A percentile compares a stretch with the other conserved stretches of the same genome.
These are phyloP conservation scores for Urophycis tenuis DNA, from an alignment of 2,797 vertebrate species.

Conservation along the genomic window DNA sequence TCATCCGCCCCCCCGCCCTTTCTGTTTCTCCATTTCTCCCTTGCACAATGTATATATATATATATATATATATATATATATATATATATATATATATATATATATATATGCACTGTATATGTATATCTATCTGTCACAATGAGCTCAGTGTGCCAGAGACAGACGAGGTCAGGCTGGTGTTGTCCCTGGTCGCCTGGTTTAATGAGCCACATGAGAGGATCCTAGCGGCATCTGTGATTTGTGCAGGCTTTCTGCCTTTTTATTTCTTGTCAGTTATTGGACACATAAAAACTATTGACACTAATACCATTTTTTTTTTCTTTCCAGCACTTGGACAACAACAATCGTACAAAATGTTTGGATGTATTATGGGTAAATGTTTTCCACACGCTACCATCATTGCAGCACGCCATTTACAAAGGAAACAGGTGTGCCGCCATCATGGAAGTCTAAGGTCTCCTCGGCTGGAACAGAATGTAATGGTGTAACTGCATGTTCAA, in stretches of 20 bases:
- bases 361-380: not conserved
- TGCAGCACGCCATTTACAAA: not conserved
- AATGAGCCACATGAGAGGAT: constrained; percentile 20
- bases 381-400: not conserved
- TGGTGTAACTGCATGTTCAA: not conserved
- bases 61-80: too few relatives aligned
- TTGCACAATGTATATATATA: not conserved
- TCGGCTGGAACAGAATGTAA: not conserved
- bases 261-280: too few relatives aligned
- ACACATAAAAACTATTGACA: not conserved
- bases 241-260: too few relatives aligned
- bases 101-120: too few relatives aligned
- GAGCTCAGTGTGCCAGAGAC: constrained; percentile 32
- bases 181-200: constrained; percentile 45
- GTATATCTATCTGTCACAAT: too few relatives aligned
- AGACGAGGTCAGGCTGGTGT: constrained; percentile 41
- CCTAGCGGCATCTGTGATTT: constrained; percentile 8
- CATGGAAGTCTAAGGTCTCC: not conserved
- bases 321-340: not conserved
- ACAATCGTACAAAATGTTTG: not conserved
- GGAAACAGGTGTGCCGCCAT: not conserved
- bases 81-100: too few relatives aligned
- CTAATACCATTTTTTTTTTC: not conserved
- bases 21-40: not conserved
- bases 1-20: too few relatives aligned